These are phyloP conservation scores for Aurelia aurita DNA, from an alignment of 30 jellyfish, hydroid and myxozoan species.

Conservation along the genomic window DNA sequence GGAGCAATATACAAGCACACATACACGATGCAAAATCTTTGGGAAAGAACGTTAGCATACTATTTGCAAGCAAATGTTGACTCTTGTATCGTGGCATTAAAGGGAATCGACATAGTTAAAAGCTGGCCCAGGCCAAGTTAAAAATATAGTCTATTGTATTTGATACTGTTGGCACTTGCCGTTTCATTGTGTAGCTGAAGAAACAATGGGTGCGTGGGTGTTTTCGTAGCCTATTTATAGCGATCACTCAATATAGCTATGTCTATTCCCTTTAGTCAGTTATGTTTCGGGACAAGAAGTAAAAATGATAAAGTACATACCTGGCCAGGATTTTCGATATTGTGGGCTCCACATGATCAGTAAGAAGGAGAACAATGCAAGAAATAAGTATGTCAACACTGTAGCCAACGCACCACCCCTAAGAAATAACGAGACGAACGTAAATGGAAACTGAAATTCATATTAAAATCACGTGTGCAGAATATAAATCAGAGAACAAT, in stretches of 20 bases:
- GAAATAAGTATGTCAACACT: slow-evolving; percentile 42
- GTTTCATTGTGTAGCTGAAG: too few species aligned
- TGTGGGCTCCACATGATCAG: slow-evolving; percentile 43
- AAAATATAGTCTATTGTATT: too few species aligned
- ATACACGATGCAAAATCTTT: background rate
- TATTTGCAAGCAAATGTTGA: background rate
- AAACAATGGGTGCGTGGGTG: too few species aligned
- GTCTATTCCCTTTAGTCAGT: too few species aligned
- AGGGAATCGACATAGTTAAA: too few species aligned
- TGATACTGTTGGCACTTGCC: too few species aligned
- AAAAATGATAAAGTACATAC: background rate
- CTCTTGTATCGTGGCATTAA: background rate
- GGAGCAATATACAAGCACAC: too few species aligned
- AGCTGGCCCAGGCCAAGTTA: too few species aligned
- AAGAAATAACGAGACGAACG: background rate
- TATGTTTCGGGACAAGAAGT: background rate
- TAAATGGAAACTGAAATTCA: background rate
- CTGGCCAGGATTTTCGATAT: slow-evolving; percentile 61
- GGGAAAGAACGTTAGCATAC: background rate
- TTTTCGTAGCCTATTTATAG: too few species aligned
- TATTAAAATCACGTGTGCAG: background rate
- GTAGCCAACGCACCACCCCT: slow-evolving; percentile 63
- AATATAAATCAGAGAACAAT: background rate
- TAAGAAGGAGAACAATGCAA: slow-evolving; percentile 20
- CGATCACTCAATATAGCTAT: too few species aligned